phyloP scores from a whole-genome alignment of 2,888 invertebrate species.

The Erebia epiphron region DNA sequence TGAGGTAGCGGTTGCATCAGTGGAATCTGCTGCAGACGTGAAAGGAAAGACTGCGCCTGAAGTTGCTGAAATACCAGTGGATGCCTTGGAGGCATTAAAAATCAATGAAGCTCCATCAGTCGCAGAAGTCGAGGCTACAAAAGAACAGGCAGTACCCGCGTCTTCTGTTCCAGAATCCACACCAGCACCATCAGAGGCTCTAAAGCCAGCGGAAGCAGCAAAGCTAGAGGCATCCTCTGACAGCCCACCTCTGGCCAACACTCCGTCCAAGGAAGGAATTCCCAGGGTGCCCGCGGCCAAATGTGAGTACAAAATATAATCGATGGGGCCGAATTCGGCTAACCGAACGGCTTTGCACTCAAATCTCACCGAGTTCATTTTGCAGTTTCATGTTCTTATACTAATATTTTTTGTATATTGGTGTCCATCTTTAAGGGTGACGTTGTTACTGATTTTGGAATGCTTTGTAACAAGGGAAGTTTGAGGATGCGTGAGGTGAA shows the following conservation, averaged over 20 bases:
- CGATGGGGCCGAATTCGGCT: constrained; percentile 45
- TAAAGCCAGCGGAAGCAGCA: constrained; percentile 28
- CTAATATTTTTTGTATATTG: constrained; percentile 68
- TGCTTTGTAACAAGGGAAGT: neutral
- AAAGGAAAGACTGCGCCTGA: constrained; percentile 36
- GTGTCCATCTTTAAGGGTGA: constrained; percentile 63
- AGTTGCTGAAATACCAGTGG: constrained; percentile 38
- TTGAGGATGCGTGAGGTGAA: neutral
- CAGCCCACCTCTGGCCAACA: constrained; percentile 71
- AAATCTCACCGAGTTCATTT: constrained; percentile 76
- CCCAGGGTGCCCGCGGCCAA: constrained; percentile 64
- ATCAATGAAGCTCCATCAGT: constrained; percentile 33
- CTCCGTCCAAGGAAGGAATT: constrained; percentile 69
- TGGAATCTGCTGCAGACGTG: constrained; percentile 10
- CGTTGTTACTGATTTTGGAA: neutral
- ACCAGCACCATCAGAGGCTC: constrained; percentile 29
- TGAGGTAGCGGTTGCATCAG: constrained; percentile 31
- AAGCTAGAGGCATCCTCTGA: constrained; percentile 50
- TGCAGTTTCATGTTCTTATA: constrained; percentile 74
- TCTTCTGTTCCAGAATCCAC: constrained; percentile 28
- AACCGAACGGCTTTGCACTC: constrained; percentile 73
- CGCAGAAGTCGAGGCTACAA: constrained; percentile 40
- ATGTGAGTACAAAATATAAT: constrained; percentile 65
- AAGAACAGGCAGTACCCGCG: constrained; percentile 32
- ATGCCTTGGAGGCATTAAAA: constrained; percentile 38